These are phyloP conservation scores for Pelecanoides urinatrix DNA, from an alignment of 2,113 vertebrate genomes.

Conservation along the genomic window DNA sequence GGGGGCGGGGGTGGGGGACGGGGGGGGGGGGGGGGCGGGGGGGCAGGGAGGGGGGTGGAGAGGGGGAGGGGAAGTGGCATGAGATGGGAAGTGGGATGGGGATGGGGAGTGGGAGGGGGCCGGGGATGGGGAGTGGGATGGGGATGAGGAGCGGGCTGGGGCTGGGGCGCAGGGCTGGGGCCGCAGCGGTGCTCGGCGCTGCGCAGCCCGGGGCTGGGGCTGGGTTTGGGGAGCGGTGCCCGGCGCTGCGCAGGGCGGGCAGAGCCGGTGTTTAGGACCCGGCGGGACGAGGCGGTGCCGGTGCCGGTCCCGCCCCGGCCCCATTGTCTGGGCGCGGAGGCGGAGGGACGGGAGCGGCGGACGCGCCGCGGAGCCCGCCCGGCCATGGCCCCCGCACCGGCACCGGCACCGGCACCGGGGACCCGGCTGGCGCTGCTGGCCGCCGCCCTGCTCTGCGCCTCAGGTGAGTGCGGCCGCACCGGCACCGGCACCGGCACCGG, in stretches of 20 bases:
- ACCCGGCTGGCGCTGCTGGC: neutral
- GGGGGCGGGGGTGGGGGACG: neutral
- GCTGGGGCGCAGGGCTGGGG: too few relatives aligned
- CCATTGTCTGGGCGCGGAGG: conserved; percentile 41
- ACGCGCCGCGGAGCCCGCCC: neutral
- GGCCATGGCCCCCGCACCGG: neutral
- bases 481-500: neutral
- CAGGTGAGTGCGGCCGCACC: neutral
- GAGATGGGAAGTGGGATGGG: neutral
- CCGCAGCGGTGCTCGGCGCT: too few relatives aligned
- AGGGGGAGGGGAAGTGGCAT: too few relatives aligned
- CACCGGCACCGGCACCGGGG: neutral
- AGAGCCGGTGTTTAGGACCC: conserved; percentile 22
- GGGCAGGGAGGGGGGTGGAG: neutral
- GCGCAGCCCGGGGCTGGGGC: neutral
- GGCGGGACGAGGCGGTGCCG: conserved; percentile 17
- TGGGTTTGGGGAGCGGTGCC: neutral
- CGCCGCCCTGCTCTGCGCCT: neutral
- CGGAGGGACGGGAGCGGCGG: conserved; percentile 1
- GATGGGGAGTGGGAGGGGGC: neutral
- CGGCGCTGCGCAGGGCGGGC: neutral
- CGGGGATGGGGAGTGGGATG: too few relatives aligned
- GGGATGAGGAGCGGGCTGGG: too few relatives aligned
- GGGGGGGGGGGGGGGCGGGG: neutral
- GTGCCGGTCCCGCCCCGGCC: conserved; percentile 31